phyloP scores from a whole-genome alignment of 2,113 vertebrate genomes.

The Delphinus delphis region DNA sequence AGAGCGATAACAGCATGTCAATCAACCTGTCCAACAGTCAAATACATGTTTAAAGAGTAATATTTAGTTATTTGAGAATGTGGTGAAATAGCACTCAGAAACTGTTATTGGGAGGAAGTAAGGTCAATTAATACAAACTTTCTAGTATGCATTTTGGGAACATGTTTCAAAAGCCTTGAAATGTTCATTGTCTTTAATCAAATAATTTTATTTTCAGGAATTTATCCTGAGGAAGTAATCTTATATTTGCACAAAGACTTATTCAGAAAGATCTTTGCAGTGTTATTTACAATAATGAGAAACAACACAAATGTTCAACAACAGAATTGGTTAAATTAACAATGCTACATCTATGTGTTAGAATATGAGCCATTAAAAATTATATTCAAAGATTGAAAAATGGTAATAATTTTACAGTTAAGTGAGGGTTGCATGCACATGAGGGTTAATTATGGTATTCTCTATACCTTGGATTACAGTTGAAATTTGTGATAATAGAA shows the following conservation, averaged over 20 bases:
- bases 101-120: neutral
- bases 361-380: neutral
- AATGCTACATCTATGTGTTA: neutral
- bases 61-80: neutral
- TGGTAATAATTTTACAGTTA: neutral
- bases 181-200: neutral
- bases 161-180: slow-evolving; percentile 26
- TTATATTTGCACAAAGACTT: slow-evolving; percentile 19
- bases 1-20: neutral
- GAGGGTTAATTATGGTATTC: neutral
- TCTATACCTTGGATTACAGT: neutral
- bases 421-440: neutral
- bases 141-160: neutral
- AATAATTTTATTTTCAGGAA: slow-evolving; percentile 2
- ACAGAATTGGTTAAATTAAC: neutral
- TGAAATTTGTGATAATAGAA: slow-evolving; percentile 11
- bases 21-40: neutral
- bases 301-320: neutral
- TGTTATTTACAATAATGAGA: slow-evolving; percentile 35
- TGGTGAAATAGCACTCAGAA: neutral
- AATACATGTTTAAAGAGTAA: neutral
- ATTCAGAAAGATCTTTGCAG: neutral
- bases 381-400: neutral
- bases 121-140: neutral
- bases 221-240: neutral